These are phyloP conservation scores for Pararge aegeria DNA, from an alignment of 1,140 invertebrate species.

Conservation along the genomic window DNA sequence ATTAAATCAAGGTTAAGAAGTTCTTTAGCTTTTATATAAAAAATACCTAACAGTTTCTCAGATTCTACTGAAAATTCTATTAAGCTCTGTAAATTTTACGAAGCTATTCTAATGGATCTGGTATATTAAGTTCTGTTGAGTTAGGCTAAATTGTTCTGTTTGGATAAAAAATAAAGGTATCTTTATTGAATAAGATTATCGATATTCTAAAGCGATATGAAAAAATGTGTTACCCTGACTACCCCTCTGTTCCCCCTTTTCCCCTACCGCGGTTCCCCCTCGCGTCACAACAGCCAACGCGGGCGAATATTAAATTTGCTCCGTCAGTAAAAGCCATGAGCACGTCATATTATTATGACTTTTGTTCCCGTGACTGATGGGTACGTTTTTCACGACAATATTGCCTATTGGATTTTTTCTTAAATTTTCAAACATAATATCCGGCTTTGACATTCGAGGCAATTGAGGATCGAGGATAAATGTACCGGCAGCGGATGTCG, in stretches of 20 bases:
- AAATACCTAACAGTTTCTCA: too few relatives aligned
- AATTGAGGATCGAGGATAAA: too few relatives aligned
- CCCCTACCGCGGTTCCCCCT: background rate
- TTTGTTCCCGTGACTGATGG: background rate
- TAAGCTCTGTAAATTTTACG: too few relatives aligned
- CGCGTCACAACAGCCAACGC: constrained; percentile 21
- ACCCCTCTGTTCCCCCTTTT: background rate
- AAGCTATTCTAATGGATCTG: too few relatives aligned
- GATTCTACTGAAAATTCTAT: too few relatives aligned
- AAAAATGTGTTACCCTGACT: background rate
- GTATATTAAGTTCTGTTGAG: too few relatives aligned
- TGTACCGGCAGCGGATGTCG: too few relatives aligned
- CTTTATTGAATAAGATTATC: background rate
- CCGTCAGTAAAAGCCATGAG: constrained; percentile 16
- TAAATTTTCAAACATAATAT: background rate
- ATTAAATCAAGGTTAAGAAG: too few relatives aligned
- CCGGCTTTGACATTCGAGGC: too few relatives aligned
- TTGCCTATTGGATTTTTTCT: background rate
- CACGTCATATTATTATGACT: constrained; percentile 33
- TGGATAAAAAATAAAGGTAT: too few relatives aligned
- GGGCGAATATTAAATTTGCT: constrained; percentile 33
- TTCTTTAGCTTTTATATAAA: too few relatives aligned
- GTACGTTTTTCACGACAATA: background rate
- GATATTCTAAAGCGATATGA: background rate
- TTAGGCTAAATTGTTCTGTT: too few relatives aligned